phyloP scores from a whole-genome alignment of 2,797 vertebrate species.

The Siniperca obscura region DNA sequence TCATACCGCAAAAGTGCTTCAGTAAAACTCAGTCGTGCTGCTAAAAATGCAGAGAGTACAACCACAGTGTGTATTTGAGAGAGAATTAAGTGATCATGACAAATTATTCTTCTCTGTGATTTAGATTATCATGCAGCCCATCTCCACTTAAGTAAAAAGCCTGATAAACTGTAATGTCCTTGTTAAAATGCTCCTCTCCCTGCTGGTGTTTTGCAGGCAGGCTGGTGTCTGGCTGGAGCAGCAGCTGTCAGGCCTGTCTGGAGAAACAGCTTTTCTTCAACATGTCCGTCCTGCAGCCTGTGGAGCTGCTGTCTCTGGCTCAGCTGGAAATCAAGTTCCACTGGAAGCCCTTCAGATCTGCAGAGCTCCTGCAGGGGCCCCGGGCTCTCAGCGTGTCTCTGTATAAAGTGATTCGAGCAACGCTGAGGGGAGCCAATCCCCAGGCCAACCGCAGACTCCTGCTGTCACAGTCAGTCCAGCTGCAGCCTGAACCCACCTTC shows the following conservation, averaged over 20 bases:
- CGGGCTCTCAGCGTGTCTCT: constrained; percentile 84
- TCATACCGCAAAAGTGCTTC: not conserved
- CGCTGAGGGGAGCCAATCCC: constrained; percentile 75
- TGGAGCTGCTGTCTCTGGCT: constrained; percentile 88
- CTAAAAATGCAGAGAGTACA: constrained; percentile 4
- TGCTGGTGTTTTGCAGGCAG: constrained; percentile 76
- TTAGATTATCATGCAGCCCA: not conserved
- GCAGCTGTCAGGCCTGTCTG: constrained; percentile 78
- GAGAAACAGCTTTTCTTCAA: constrained; percentile 92
- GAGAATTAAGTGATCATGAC: constrained; percentile 16
- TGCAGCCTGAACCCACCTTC: constrained; percentile 72
- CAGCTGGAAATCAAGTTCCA: constrained; percentile 89
- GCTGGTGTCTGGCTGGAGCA: constrained; percentile 70
- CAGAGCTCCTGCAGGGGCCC: constrained; percentile 43
- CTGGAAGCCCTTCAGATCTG: constrained; percentile 63
- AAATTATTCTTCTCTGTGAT: not conserved
- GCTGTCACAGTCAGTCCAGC: constrained; percentile 83
- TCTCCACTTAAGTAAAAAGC: not conserved
- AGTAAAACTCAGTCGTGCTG: not conserved
- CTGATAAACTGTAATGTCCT: not conserved
- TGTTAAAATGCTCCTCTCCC: not conserved
- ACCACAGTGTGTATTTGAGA: not conserved
- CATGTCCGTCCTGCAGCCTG: constrained; percentile 88
- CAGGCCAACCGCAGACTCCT: constrained; percentile 78
- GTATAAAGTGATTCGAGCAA: constrained; percentile 70